phyloP scores from a whole-genome alignment of 2,888 invertebrate genomes.

The Alloscopus bannaensis region DNA sequence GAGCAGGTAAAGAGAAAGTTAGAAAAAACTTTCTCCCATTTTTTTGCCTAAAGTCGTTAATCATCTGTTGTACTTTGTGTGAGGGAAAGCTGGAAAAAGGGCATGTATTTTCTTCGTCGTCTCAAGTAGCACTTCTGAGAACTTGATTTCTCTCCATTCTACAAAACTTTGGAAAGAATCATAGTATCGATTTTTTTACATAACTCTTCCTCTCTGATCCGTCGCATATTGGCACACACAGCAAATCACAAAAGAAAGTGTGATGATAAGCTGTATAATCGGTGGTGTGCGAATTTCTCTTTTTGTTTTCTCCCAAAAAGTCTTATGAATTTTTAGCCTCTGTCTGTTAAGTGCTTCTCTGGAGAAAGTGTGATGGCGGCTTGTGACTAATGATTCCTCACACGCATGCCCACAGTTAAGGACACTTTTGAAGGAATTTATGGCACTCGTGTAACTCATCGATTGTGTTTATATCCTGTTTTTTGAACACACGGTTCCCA shows the following conservation, averaged over 20 bases:
- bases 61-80: conserved; percentile 36
- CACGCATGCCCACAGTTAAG: neutral
- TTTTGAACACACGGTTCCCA: no score
- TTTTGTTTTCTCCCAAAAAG: neutral
- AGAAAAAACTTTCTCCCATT: conserved; percentile 19
- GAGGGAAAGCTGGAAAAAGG: neutral
- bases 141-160: neutral
- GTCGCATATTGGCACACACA: neutral
- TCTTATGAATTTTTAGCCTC: no score
- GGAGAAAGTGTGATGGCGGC: no score
- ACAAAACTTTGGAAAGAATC: neutral
- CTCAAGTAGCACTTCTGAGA: neutral
- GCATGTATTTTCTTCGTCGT: neutral
- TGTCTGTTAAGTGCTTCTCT: no score
- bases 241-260: neutral
- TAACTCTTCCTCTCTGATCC: neutral
- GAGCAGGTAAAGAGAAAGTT: neutral
- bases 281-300: neutral
- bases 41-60: conserved; percentile 45
- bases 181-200: neutral
- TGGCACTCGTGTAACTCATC: no score
- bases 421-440: neutral
- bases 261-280: no score
- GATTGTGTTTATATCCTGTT: neutral
- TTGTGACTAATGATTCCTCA: no score